Base-by-base conservation (phyloP, 2,113 vertebrate genomes). In the Cheirogaleus medius region DNA sequence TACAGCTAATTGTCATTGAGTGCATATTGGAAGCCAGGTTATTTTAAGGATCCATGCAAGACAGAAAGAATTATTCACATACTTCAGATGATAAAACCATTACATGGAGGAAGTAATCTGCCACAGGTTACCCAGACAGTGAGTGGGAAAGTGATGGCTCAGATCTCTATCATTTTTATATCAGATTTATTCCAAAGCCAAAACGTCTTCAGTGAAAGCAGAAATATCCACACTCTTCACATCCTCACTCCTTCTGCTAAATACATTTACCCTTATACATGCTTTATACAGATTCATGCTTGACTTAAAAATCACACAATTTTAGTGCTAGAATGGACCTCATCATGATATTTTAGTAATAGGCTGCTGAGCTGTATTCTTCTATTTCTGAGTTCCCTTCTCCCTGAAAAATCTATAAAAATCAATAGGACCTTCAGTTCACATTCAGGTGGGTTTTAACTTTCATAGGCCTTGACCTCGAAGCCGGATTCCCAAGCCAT, bases 381-480 rank as follows among this genome's bases (percentile, higher is more conserved):
- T 91, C 63, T 93, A 39, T 94, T 87, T 89, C 60, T 87, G 21
- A 87, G 17, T 84, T 89, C 21, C 21, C 12, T 82, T 66, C 25
- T 64, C 27, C 86, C 37, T 80, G 39, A 94, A 93, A 84, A 95
- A 83, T 83, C 68, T 68, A 15, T 92, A 91, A 82, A 71, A 82
- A 80, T 89, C 44, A 78, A 39, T 78, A 83, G 29, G 49, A 20
- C 63, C n/a, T 68, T 87, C 60, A 23, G 1, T 37, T 90, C 66
- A 52, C 18, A 69, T 90, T 63, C 47, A 91, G 66, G n/a, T 92
- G 25, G 23, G 2, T 64, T 94, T 97, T 63, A 52, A 27, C 54
- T 81, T 92, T 76, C 25, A 1, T 15, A 14, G 66, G 4, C 15
- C 25, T 77, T 95, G 29, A 81, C 39, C 34, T 77, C 32, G 11